Percentiles rank a stretch among this genome's conserved stretches.
These are phyloP conservation scores for Cinara cedri DNA, from an alignment of 2,888 invertebrate species.

Conservation along the genomic window DNA sequence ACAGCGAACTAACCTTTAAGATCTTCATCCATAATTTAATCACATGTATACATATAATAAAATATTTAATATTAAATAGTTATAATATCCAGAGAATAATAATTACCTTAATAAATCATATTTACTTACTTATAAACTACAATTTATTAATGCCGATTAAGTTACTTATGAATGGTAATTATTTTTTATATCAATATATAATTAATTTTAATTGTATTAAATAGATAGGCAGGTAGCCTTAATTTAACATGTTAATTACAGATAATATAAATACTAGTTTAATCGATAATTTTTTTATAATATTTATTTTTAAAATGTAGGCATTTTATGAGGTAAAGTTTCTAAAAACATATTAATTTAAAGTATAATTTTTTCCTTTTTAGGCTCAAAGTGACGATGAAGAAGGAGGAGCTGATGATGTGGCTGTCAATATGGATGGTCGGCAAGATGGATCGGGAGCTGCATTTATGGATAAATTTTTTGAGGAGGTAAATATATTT, in stretches of 20 bases:
- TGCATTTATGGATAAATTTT: conserved; percentile 99
- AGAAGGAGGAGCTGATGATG: conserved; percentile 92
- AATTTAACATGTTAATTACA: background rate
- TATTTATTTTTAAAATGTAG: background rate
- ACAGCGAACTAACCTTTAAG: too few species aligned
- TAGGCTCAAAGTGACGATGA: conserved; percentile 98
- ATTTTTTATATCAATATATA: too few species aligned
- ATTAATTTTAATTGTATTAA: background rate
- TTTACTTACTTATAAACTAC: too few species aligned
- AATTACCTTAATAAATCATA: too few species aligned
- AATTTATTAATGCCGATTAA: too few species aligned
- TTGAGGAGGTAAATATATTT: conserved; percentile 83
- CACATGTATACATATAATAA: too few species aligned
- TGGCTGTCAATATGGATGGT: conserved; percentile 93
- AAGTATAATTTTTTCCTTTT: conserved; percentile 58
- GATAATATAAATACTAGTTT: background rate
- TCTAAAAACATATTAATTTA: background rate
- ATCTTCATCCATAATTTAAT: too few species aligned
- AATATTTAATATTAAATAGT: too few species aligned
- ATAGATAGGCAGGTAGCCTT: background rate
- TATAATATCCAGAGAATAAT: too few species aligned
- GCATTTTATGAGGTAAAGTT: background rate
- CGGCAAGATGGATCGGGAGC: conserved; percentile 65
- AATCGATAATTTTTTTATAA: background rate
- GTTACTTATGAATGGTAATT: too few species aligned